phyloP scores from a whole-genome alignment of 2,113 vertebrate species.

The Sinocyclocheilus maitianheensis region DNA sequence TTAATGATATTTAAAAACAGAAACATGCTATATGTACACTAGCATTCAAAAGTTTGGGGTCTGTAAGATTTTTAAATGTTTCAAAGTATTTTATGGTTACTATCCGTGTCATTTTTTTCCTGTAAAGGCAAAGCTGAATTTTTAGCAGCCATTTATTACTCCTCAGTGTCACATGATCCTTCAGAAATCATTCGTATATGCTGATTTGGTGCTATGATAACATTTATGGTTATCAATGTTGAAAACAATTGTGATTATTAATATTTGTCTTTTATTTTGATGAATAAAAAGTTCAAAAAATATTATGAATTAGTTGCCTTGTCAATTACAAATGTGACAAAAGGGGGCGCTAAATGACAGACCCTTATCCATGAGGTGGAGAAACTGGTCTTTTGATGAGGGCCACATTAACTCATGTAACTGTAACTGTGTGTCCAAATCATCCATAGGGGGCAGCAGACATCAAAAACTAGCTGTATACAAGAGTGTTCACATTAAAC shows the following conservation, averaged over 20 bases:
- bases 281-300: not conserved
- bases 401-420: not conserved
- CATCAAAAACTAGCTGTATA: constrained; percentile 54
- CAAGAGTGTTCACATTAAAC: not conserved
- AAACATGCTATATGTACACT: not conserved
- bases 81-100: not conserved
- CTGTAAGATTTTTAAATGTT: too few species aligned
- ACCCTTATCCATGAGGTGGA: constrained; percentile 4
- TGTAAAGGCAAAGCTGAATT: too few species aligned
- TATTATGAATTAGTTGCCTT: too few species aligned
- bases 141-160: too few species aligned
- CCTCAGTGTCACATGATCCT: too few species aligned
- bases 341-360: not conserved
- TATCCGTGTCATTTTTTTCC: too few species aligned
- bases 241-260: too few species aligned
- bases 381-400: too few species aligned
- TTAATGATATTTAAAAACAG: not conserved
- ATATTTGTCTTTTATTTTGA: not conserved
- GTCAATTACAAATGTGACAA: not conserved
- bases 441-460: constrained; percentile 47
- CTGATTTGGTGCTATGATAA: too few species aligned
- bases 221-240: too few species aligned
- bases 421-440: constrained; percentile 7
- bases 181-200: too few species aligned
- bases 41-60: not conserved